Evolutionary conservation across 2,797 vertebrate species (phyloP).

Genomic region (Oceanodroma leucorhoa): DNA sequence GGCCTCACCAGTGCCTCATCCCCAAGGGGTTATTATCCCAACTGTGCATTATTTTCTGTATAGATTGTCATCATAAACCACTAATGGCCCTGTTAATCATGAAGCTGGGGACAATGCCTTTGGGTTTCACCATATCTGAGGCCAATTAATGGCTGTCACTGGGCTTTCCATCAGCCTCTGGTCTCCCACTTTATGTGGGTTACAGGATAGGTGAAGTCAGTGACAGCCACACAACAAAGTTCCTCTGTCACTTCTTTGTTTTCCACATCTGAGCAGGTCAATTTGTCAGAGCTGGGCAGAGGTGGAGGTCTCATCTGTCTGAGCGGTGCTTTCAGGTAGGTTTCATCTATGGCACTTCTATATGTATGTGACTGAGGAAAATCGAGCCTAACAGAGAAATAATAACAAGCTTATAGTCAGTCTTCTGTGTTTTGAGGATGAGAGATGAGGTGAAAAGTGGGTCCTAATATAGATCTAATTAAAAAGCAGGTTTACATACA

Average conservation of each 20-base stretch:
- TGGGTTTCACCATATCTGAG: not conserved
- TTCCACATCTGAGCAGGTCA: not conserved
- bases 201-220: rapidly evolving
- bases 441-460: not conserved
- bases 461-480: not conserved
- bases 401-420: not conserved
- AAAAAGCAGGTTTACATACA: not conserved
- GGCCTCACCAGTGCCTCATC: too few relatives aligned
- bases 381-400: not conserved
- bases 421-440: not conserved
- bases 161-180: not conserved
- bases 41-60: not conserved
- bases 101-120: not conserved
- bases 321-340: not conserved
- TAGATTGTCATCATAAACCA: not conserved
- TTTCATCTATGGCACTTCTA: not conserved
- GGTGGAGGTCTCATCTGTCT: rapidly evolving
- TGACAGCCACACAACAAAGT: rapidly evolving
- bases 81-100: not conserved
- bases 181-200: not conserved
- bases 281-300: not conserved
- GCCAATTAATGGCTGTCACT: not conserved
- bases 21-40: not conserved
- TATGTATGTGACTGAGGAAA: not conserved
- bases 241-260: not conserved